Evolutionary conservation across 2,797 vertebrate species (phyloP), one percentile per base, ranked within the genome.

Genomic region (Argyrosomus regius): DNA sequence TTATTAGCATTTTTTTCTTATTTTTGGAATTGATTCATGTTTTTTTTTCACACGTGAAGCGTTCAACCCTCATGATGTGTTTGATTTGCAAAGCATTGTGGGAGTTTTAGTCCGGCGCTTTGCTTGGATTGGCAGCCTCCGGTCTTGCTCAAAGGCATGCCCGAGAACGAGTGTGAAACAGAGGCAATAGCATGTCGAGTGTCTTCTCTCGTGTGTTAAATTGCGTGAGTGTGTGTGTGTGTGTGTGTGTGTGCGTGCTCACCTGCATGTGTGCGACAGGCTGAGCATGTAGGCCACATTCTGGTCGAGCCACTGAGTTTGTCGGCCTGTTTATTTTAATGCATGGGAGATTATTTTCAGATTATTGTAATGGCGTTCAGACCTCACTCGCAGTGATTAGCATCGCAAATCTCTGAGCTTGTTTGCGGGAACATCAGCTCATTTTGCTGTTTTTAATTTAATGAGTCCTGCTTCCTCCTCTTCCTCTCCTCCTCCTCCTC

Each of bases 381-480:
- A 75, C 67, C 72, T 61, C 16, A 12, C 48, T 39, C 3, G 46
- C 50, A 24, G 50, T 67, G 69, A 89, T 88, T 86, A 83, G 43
- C 80, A 78, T 68, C 20, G 26, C 75, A 81, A 83, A 89, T 87
- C 75, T 80, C 43, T 4, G 11, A 54, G 77, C 67, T 79, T 83
- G 84, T 91, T 86, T 43, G 8, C 35, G 35, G 75, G 61, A 85
- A 69, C 77, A 72, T 70, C 45, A 5, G 59, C 64, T 78, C 52
- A 57, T 78, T 90, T 78, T 41, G 45, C 59, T 76, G 43, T 75
- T 87, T 82, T 85, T 75, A 63, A 75, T 87, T 75, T 45, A 77
- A 75, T 59, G 66, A 60, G 45, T 80, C 59, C 45, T 60, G 54
- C 80, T 75, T 58, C 53, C 58, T 64, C 26, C 14, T 67, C 75